A percentile compares a stretch with the other conserved stretches of the same genome.
These are phyloP conservation scores for Pipra filicauda DNA, from an alignment of 2,113 vertebrate genomes.

Conservation along the genomic window DNA sequence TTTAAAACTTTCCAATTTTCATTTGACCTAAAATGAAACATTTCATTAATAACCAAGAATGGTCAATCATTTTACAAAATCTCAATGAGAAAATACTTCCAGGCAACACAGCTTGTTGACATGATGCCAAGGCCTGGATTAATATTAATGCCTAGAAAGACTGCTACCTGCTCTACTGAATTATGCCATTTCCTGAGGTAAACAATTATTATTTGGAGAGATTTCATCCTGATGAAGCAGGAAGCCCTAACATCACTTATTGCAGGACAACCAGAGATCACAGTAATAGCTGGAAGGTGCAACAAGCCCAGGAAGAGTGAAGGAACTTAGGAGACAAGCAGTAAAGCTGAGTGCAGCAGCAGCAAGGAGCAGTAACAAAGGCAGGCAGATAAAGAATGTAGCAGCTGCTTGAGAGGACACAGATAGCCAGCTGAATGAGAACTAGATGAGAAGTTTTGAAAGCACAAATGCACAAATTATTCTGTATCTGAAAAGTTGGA, in stretches of 20 bases:
- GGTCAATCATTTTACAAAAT: background rate
- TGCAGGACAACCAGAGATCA: background rate
- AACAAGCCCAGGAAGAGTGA: background rate
- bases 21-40: background rate
- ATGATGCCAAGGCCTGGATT: background rate
- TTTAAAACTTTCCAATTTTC: background rate
- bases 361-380: background rate
- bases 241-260: background rate
- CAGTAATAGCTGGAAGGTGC: background rate
- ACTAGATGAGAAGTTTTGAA: background rate
- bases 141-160: background rate
- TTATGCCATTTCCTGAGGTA: background rate
- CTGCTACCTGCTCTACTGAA: background rate
- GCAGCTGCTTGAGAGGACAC: background rate
- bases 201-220: background rate
- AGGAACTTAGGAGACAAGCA: background rate
- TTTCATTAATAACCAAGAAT: background rate
- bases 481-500: background rate
- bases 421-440: background rate
- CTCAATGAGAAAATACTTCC: background rate
- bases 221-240: background rate
- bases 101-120: background rate
- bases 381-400: background rate
- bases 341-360: background rate
- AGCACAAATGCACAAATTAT: background rate